Conservation (phyloP, 2,797 vertebrate genomes). For the Pampus argenteus region DNA sequence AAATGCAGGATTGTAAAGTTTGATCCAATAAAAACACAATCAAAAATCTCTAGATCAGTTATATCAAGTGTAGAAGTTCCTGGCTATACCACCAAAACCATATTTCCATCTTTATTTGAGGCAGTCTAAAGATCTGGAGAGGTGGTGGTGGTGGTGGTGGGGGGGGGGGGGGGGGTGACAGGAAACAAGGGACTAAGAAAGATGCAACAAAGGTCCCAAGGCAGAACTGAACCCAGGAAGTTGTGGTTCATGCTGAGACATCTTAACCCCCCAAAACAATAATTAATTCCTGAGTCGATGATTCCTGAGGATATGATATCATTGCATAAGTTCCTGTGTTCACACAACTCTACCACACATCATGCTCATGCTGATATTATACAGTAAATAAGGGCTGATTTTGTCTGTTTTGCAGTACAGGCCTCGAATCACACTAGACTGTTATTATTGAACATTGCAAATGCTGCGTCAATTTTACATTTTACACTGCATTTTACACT, state of each 20-base stretch:
- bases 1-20: not conserved
- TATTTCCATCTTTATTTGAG: no score
- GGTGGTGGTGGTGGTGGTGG: no score
- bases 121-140: no score
- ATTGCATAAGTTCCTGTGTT: not conserved
- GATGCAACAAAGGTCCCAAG: not conserved
- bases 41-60: slow-evolving; percentile 17
- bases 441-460: not conserved
- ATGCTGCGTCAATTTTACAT: not conserved
- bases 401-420: slow-evolving; percentile 13
- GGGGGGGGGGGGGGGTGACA: no score
- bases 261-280: not conserved
- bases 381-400: not conserved
- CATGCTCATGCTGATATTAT: not conserved
- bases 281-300: not conserved
- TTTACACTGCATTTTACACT: not conserved
- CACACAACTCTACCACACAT: not conserved
- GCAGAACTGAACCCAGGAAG: not conserved
- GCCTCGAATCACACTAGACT: not conserved
- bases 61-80: slow-evolving; percentile 9
- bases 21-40: slow-evolving; percentile 13
- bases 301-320: not conserved
- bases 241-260: not conserved
- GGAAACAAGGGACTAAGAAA: not conserved
- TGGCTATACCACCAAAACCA: not conserved